A percentile compares a stretch with the other conserved stretches of the same genome.
These are phyloP conservation scores for Agonopterix heracliana DNA, from an alignment of 2,888 invertebrate species.

Conservation along the genomic window DNA sequence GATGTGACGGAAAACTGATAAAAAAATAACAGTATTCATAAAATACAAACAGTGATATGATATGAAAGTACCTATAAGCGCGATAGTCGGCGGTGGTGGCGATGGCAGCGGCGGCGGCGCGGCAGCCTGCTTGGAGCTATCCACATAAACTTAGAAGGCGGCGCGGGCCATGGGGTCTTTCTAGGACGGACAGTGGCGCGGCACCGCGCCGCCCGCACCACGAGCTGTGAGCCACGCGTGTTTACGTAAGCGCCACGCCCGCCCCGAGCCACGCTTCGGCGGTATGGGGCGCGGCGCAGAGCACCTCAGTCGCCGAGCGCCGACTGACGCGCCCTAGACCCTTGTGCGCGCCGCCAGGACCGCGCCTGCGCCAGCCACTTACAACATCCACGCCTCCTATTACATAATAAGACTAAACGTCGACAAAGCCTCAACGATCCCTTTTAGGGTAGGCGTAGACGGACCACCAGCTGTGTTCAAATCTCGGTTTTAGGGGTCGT, in stretches of 20 bases:
- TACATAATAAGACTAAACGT: constrained; percentile 57
- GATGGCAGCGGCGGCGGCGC: constrained; percentile 63
- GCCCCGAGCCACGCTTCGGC: constrained; percentile 68
- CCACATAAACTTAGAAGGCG: constrained; percentile 62
- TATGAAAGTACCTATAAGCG: constrained; percentile 62
- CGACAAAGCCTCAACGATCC: constrained; percentile 33
- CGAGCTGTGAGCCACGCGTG: constrained; percentile 58
- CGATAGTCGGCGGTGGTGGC: constrained; percentile 55
- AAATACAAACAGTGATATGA: neutral
- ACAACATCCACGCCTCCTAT: constrained; percentile 47
- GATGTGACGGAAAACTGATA: no score
- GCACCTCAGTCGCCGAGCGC: constrained; percentile 71
- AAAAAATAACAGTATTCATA: no score
- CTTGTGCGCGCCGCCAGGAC: constrained; percentile 32
- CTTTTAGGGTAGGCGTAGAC: constrained; percentile 9
- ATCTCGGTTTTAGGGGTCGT: neutral
- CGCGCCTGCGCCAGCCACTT: constrained; percentile 56
- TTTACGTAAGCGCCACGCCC: constrained; percentile 77
- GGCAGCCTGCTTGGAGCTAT: constrained; percentile 47
- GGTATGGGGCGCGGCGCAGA: constrained; percentile 72
- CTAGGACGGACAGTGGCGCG: constrained; percentile 67
- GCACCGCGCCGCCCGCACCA: constrained; percentile 60
- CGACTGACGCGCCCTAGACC: constrained; percentile 63
- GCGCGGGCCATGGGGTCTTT: constrained; percentile 66
- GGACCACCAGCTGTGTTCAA: neutral